These are phyloP conservation scores for Tinamus major DNA, from an alignment of 2,797 vertebrate species.

Conservation along the genomic window DNA sequence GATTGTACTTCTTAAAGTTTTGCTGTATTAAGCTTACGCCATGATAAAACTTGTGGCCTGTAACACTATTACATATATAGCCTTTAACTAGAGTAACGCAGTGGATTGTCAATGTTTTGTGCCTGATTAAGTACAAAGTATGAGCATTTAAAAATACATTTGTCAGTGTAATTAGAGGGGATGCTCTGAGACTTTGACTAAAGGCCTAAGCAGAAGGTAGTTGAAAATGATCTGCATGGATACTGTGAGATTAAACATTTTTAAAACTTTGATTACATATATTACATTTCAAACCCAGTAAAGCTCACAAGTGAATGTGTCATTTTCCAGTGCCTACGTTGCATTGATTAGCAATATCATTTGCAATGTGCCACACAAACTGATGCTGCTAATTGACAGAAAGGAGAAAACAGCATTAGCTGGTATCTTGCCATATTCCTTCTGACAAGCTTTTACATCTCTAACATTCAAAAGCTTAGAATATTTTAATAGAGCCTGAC, in stretches of 20 bases:
- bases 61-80: neutral
- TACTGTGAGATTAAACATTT: slow-evolving; percentile 51
- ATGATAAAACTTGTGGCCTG: too few species aligned
- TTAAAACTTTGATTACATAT: slow-evolving; percentile 58
- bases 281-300: slow-evolving; percentile 17
- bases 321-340: slow-evolving; percentile 47
- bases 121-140: slow-evolving; percentile 12
- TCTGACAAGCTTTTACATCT: slow-evolving; percentile 12
- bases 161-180: neutral
- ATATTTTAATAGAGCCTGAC: slow-evolving; percentile 27
- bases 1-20: neutral
- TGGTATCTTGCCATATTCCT: neutral
- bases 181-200: neutral
- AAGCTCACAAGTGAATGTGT: slow-evolving; percentile 11
- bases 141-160: slow-evolving; percentile 16
- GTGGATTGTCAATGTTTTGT: neutral
- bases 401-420: slow-evolving; percentile 22
- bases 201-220: neutral
- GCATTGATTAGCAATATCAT: slow-evolving; percentile 61
- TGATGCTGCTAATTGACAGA: slow-evolving; percentile 25
- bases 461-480: slow-evolving; percentile 17
- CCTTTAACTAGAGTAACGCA: neutral
- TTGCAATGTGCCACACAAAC: slow-evolving; percentile 27
- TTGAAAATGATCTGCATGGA: slow-evolving; percentile 8
- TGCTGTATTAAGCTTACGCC: neutral